Conservation (phyloP, 2,888 invertebrate species). For the Caenorhabditis wallacei region DNA sequence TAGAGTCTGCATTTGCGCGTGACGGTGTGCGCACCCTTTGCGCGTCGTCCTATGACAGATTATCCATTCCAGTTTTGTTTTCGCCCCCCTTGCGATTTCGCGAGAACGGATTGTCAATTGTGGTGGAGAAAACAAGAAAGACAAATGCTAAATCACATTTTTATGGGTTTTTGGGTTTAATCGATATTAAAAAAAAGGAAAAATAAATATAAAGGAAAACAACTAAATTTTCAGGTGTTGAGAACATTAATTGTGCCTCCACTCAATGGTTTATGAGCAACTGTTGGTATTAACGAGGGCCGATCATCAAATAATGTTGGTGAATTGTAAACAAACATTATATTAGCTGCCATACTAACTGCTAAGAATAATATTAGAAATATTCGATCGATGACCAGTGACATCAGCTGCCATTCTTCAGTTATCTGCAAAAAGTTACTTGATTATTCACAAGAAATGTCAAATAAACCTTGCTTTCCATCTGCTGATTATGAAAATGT, state of each 20-base stretch:
- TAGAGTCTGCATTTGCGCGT: slow-evolving; percentile 41
- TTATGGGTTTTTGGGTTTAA: slow-evolving; percentile 20
- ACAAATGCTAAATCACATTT: slow-evolving; percentile 42
- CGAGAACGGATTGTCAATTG: slow-evolving; percentile 38
- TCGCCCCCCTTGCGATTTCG: slow-evolving; percentile 14
- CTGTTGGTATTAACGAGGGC: slow-evolving; percentile 58
- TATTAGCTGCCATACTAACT: slow-evolving; percentile 67
- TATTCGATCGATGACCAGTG: slow-evolving; percentile 72
- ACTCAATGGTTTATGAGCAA: slow-evolving; percentile 72
- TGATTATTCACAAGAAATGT: too few species aligned
- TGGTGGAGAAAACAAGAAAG: slow-evolving; percentile 34
- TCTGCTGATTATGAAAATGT: slow-evolving; percentile 72
- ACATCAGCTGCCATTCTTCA: slow-evolving; percentile 77
- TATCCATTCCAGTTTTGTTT: slow-evolving; percentile 54
- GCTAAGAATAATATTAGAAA: slow-evolving; percentile 72
- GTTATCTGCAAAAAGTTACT: slow-evolving; percentile 67
- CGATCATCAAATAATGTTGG: slow-evolving; percentile 69
- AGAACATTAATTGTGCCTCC: slow-evolving; percentile 67
- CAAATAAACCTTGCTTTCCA: slow-evolving; percentile 69
- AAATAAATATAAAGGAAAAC: slow-evolving; percentile 36
- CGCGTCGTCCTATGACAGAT: slow-evolving; percentile 50
- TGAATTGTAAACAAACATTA: slow-evolving; percentile 66
- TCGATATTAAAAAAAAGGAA: neutral
- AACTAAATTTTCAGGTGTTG: slow-evolving; percentile 50
- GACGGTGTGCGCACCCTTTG: slow-evolving; percentile 44